Conservation (phyloP, 2,113 vertebrate species). For the Nibea coibor region DNA sequence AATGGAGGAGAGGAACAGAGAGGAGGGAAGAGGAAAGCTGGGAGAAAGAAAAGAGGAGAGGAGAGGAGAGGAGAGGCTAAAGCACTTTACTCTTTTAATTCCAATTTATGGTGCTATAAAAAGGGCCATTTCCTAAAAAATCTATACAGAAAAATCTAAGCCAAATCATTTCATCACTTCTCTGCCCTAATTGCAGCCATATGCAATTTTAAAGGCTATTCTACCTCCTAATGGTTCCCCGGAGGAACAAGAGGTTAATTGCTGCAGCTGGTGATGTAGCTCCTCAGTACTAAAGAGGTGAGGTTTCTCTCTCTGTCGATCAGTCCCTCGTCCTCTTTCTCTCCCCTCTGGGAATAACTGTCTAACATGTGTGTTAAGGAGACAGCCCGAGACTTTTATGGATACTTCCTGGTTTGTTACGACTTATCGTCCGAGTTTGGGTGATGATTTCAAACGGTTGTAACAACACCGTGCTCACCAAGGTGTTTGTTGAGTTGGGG, state of each 20-base stretch:
- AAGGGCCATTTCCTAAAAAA: conserved; percentile 67
- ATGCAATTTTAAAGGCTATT: conserved; percentile 85
- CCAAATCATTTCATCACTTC: conserved; percentile 76
- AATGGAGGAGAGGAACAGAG: no score
- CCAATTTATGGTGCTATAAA: conserved; percentile 70
- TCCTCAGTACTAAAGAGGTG: conserved; percentile 63
- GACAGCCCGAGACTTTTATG: conserved; percentile 11
- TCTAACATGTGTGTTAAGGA: conserved; percentile 43
- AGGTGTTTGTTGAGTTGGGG: background rate
- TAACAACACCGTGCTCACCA: background rate
- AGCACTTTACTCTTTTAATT: conserved; percentile 63
- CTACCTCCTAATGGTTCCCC: conserved; percentile 83
- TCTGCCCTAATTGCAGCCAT: conserved; percentile 86
- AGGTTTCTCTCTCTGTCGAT: conserved; percentile 58
- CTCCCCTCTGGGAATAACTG: conserved; percentile 40
- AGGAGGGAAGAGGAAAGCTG: background rate
- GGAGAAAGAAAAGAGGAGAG: background rate
- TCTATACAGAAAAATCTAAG: conserved; percentile 68
- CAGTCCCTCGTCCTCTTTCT: conserved; percentile 20
- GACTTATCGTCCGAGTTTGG: background rate
- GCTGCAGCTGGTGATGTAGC: conserved; percentile 84
- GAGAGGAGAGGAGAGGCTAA: background rate
- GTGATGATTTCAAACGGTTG: background rate
- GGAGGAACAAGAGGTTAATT: conserved; percentile 85
- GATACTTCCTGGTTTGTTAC: background rate